These are phyloP conservation scores for Megalops cyprinoides DNA, from an alignment of 2,797 vertebrate genomes.

Conservation along the genomic window DNA sequence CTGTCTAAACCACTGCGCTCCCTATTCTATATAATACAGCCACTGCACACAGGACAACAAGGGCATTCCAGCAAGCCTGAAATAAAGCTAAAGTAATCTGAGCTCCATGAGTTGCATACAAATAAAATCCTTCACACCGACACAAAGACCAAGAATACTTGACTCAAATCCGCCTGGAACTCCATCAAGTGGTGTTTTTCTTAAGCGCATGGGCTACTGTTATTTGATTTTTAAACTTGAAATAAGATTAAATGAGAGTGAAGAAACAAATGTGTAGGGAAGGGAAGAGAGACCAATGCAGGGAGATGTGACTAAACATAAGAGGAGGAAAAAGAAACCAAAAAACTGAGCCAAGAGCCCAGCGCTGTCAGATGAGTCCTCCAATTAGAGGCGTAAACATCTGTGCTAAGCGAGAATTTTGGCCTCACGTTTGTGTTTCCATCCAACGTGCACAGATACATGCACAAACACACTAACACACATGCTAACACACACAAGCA, in stretches of 20 bases:
- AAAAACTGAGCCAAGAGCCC: not conserved
- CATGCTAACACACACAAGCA: conserved; percentile 30
- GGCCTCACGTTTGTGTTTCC: conserved; percentile 52
- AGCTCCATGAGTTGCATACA: conserved; percentile 22
- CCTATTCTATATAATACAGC: conserved; percentile 10
- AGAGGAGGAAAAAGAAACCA: not conserved
- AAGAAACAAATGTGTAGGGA: not conserved
- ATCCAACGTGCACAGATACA: conserved; percentile 37
- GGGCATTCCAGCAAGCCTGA: conserved; percentile 33
- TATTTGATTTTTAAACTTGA: not conserved
- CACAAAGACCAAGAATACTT: not conserved
- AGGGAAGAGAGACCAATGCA: not conserved
- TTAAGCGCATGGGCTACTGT: too few relatives aligned
- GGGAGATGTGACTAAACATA: not conserved
- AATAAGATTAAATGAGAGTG: not conserved
- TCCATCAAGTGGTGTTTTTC: too few relatives aligned
- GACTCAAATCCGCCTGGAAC: not conserved
- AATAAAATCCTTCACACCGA: conserved; percentile 15
- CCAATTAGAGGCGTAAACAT: not conserved
- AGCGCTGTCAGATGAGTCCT: not conserved
- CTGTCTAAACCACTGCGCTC: not conserved
- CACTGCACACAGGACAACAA: conserved; percentile 34
- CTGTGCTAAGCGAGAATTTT: not conserved
- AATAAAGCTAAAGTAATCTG: conserved; percentile 38
- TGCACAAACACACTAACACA: not conserved